These are phyloP conservation scores for Drosophila meridiana DNA, from an alignment of 2,888 invertebrate genomes.

Conservation along the genomic window DNA sequence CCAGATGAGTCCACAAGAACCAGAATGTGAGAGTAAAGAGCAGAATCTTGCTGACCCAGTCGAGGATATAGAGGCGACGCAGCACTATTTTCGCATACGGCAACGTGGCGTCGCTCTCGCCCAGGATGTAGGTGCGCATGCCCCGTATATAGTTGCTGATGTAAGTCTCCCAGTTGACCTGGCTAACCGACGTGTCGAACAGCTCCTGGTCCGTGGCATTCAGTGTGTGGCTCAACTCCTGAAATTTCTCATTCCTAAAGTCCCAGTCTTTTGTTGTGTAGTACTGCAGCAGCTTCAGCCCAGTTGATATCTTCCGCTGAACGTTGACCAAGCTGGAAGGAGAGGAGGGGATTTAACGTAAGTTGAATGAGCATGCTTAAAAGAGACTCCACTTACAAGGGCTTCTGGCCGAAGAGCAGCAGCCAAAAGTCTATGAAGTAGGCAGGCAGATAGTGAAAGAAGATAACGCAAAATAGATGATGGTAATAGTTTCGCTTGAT, in stretches of 20 bases:
- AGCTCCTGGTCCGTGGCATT: constrained; percentile 86
- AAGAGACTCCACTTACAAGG: constrained; percentile 88
- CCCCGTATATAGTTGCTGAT: constrained; percentile 91
- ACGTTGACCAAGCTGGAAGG: constrained; percentile 86
- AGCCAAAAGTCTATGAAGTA: constrained; percentile 90
- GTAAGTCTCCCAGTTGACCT: constrained; percentile 88
- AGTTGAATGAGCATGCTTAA: neutral
- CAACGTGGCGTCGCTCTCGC: constrained; percentile 92
- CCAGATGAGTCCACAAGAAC: constrained; percentile 83
- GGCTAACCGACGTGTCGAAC: constrained; percentile 87
- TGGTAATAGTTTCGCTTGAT: constrained; percentile 89
- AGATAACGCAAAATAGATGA: constrained; percentile 89
- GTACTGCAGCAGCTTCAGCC: constrained; percentile 89
- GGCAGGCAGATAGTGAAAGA: constrained; percentile 91
- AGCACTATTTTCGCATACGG: constrained; percentile 87
- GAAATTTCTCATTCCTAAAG: constrained; percentile 89
- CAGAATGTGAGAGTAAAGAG: constrained; percentile 79
- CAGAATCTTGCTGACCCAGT: constrained; percentile 82
- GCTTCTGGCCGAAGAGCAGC: constrained; percentile 89
- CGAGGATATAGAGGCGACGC: constrained; percentile 86
- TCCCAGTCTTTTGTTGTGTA: constrained; percentile 93
- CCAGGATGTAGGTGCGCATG: constrained; percentile 92
- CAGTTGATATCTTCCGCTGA: constrained; percentile 87
- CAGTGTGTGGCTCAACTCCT: constrained; percentile 86
- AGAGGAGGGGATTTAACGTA: neutral